phyloP scores from a whole-genome alignment of 1,140 invertebrate species.

The Eufriesea mexicana region DNA sequence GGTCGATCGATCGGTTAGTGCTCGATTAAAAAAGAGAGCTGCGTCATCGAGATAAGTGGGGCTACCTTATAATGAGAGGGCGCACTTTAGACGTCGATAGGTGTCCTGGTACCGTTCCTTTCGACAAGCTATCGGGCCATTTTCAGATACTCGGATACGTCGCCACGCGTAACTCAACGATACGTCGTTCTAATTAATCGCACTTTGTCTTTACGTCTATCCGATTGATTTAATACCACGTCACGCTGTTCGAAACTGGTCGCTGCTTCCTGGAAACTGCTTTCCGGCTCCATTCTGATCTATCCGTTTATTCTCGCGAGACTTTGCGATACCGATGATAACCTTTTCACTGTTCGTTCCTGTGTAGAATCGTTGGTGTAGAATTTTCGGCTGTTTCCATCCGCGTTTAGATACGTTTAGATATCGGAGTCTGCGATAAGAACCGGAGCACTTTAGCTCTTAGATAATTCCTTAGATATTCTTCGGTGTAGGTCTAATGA shows the following conservation, averaged over 20 bases:
- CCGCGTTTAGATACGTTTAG: too few relatives aligned
- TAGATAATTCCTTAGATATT: too few relatives aligned
- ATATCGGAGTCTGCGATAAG: too few relatives aligned
- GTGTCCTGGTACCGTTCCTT: conserved; percentile 18
- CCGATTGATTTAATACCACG: conserved; percentile 16
- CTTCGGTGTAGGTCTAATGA: neutral
- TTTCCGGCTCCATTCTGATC: neutral
- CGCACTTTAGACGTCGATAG: conserved; percentile 48
- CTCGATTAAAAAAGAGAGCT: conserved; percentile 59
- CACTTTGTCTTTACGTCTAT: neutral
- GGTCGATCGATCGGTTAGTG: conserved; percentile 60
- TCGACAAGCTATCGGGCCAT: conserved; percentile 30
- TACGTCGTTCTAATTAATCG: conserved; percentile 57
- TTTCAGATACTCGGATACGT: conserved; percentile 46
- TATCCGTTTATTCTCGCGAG: neutral
- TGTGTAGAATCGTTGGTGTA: too few relatives aligned
- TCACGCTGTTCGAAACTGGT: neutral
- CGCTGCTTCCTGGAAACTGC: neutral
- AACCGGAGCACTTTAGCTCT: too few relatives aligned
- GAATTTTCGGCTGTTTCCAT: too few relatives aligned
- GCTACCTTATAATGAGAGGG: conserved; percentile 66
- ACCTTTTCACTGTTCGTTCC: too few relatives aligned
- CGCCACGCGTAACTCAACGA: conserved; percentile 50
- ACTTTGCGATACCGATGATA: neutral
- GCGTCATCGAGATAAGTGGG: conserved; percentile 65